These are phyloP conservation scores for Vicugna pacos DNA, from an alignment of 2,113 vertebrate genomes.

Conservation along the genomic window DNA sequence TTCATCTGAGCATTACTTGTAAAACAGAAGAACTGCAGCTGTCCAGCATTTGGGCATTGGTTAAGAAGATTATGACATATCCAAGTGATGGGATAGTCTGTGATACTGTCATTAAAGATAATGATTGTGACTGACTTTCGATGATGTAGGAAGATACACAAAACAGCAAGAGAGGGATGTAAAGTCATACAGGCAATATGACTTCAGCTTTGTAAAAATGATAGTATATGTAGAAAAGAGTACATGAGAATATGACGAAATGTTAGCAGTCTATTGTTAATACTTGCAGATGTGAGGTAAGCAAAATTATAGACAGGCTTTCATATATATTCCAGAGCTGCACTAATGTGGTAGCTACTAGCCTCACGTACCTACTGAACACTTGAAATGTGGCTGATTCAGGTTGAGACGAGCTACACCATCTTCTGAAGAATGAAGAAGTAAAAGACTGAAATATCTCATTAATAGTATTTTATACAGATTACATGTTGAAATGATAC, in stretches of 20 bases:
- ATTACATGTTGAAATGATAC: neutral
- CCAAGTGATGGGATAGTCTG: neutral
- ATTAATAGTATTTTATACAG: neutral
- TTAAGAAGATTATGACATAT: neutral
- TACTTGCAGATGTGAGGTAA: neutral
- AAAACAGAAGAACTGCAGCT: neutral
- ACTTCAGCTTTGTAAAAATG: constrained; percentile 23
- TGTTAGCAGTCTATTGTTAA: neutral
- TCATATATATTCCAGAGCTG: neutral
- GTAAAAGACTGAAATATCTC: neutral
- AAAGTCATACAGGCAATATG: neutral
- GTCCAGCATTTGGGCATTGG: neutral
- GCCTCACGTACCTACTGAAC: neutral
- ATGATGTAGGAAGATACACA: neutral
- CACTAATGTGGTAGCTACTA: neutral
- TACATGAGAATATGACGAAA: neutral
- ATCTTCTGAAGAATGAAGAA: neutral
- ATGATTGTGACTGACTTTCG: neutral
- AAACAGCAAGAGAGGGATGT: neutral
- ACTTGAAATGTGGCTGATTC: neutral
- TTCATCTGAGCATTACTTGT: neutral
- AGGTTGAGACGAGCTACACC: neutral
- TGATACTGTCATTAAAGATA: neutral
- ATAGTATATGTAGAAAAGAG: neutral
- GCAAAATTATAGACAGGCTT: neutral